Base-by-base conservation (phyloP, 2,113 vertebrate genomes). In the Neoarius graeffei region DNA sequence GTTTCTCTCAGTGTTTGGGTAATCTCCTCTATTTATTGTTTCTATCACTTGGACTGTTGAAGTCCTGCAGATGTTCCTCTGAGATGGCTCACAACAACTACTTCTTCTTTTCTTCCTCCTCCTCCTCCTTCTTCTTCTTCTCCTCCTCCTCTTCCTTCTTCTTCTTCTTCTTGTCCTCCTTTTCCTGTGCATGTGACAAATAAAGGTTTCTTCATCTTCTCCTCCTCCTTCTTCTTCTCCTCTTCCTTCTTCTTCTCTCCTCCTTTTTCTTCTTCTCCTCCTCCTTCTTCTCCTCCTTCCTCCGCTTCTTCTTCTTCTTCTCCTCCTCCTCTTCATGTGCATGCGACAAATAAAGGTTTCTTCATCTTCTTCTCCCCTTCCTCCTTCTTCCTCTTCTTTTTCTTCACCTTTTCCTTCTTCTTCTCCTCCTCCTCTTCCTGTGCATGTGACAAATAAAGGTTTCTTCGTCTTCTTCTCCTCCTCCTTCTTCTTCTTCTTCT, bases 11-110 rank as follows among this genome's bases (percentile, higher is more conserved):
- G 73, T 1, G 14, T 79, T 54, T 14, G 54, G 42, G 25, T 77
- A 14, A 54, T 56, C 42, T 87, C 56, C 67, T 87, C 19, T 73
- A 64, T 77, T 87, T 89, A 66, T 76, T 87, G 66, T 77, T 82
- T 60, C 73, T 81, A 42, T 87, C 85, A 62, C 84, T 89, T n/a
- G 54, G 74, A 71, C 73, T 66, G 81, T 74, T 87, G 66, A 77
- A 85, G 76, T n/a, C n/a, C 4, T 85, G 57, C 66, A 76, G 86
- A 79, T 73, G 83, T 87, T 89, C 60, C 9, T 76, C 42, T 76
- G 35, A 48, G 35, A 35, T 35, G 27, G 3, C 3, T 17, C 17
- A 73, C 30, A 73, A 42, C 42, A 42, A 42, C 42, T 42, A 42
- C n/a, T 67, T 27, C 25, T 27, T 17, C 27, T 35, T 30, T 7